Percentiles rank a stretch among this genome's conserved stretches.
These are phyloP conservation scores for Pipistrellus kuhlii DNA, from an alignment of 2,797 vertebrate genomes.

Conservation along the genomic window DNA sequence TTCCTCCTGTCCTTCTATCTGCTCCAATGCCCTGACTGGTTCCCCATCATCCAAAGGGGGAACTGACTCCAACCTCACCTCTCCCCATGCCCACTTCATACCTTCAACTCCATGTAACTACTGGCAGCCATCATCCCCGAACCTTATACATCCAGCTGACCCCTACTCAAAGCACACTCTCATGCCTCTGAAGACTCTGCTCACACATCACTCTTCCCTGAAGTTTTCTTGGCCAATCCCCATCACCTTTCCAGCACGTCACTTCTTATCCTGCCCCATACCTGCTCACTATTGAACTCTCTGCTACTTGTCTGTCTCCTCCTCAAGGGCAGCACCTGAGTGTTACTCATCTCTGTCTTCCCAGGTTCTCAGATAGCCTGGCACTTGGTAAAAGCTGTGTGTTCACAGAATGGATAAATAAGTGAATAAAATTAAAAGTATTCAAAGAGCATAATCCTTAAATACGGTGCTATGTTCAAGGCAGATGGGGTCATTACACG, in stretches of 20 bases:
- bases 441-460: not conserved
- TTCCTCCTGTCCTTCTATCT: not conserved
- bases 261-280: not conserved
- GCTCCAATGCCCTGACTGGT: not conserved
- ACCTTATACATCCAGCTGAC: not conserved
- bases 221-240: not conserved
- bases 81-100: fast-evolving
- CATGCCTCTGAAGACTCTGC: not conserved
- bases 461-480: not conserved
- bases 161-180: not conserved
- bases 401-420: not conserved
- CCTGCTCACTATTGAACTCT: fast-evolving
- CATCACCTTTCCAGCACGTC: not conserved
- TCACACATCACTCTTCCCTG: not conserved
- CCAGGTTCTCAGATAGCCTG: not conserved
- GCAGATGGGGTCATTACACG: fast-evolving
- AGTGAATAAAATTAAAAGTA: not conserved
- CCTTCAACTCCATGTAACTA: not conserved
- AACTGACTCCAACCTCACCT: not conserved
- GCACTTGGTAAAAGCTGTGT: not conserved
- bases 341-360: not conserved
- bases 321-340: not conserved
- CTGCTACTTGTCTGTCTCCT: not conserved
- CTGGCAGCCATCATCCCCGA: too few species aligned
- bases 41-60: too few species aligned